phyloP scores from a whole-genome alignment of 2,888 invertebrate species.

The Heliothis peltigera region DNA sequence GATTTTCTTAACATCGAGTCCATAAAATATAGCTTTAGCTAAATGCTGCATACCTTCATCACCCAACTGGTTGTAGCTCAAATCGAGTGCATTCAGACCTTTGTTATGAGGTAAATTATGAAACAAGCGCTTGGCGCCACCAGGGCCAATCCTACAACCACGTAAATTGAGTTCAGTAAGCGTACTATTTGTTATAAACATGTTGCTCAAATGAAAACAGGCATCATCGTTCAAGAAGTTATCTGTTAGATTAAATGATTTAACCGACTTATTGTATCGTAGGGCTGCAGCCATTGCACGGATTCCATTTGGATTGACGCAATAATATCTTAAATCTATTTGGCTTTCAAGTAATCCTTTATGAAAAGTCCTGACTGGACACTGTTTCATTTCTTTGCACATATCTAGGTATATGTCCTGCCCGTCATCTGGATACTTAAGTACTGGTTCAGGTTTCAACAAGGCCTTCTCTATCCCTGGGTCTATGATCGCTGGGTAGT shows the following conservation, averaged over 20 bases:
- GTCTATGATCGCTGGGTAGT: conserved; percentile 78
- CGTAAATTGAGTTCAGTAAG: conserved; percentile 73
- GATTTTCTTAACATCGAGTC: conserved; percentile 69
- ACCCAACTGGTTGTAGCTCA: conserved; percentile 72
- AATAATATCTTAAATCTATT: conserved; percentile 80
- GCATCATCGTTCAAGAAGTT: conserved; percentile 78
- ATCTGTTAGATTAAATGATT: conserved; percentile 72
- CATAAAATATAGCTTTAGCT: conserved; percentile 66
- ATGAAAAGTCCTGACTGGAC: conserved; percentile 72
- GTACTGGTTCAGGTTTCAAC: conserved; percentile 61
- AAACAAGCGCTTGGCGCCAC: conserved; percentile 68
- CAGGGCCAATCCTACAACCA: conserved; percentile 79
- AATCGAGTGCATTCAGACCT: conserved; percentile 67
- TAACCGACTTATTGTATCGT: conserved; percentile 72
- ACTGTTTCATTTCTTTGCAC: conserved; percentile 77
- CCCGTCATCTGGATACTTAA: conserved; percentile 76
- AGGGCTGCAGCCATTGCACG: conserved; percentile 78
- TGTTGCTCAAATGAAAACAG: conserved; percentile 78
- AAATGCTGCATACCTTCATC: conserved; percentile 71
- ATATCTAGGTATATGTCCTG: conserved; percentile 76
- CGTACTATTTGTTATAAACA: conserved; percentile 72
- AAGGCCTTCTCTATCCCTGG: conserved; percentile 79
- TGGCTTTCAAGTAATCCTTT: conserved; percentile 66
- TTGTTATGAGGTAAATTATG: conserved; percentile 66
- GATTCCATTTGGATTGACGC: conserved; percentile 75